Conservation (phyloP, 2,888 invertebrate species). For the Syrphus vitripennis region DNA sequence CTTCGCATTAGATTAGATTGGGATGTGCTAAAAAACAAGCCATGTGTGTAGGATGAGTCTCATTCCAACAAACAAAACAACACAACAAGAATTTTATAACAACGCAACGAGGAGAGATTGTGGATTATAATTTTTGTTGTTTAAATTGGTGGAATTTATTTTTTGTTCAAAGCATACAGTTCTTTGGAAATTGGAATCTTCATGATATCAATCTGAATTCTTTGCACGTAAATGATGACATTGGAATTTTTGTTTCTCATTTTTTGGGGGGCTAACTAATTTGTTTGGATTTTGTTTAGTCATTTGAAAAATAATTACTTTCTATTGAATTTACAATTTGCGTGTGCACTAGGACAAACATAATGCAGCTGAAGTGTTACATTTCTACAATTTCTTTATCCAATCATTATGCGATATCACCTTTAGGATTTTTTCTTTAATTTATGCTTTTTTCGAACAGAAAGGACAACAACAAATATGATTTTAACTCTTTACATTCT, state of each 20-base stretch:
- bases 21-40: constrained; percentile 18
- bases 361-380: background rate
- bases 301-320: background rate
- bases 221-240: background rate
- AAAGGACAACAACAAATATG: too few species aligned
- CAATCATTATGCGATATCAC: too few species aligned
- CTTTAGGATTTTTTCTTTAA: too few species aligned
- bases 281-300: background rate
- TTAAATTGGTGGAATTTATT: constrained; percentile 42
- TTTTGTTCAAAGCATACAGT: background rate
- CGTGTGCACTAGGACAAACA: background rate
- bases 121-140: constrained; percentile 33
- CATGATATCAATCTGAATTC: constrained; percentile 31
- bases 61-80: background rate
- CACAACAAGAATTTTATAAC: background rate
- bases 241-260: constrained; percentile 10
- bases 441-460: too few species aligned
- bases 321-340: background rate
- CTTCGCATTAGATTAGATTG: constrained; percentile 53
- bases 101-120: too few species aligned
- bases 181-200: background rate
- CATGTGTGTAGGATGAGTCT: background rate
- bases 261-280: background rate
- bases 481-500: too few species aligned
- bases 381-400: too few species aligned